These are phyloP conservation scores for Chamaetylas fuelleborni DNA, from an alignment of 2,113 vertebrate species.

Conservation along the genomic window DNA sequence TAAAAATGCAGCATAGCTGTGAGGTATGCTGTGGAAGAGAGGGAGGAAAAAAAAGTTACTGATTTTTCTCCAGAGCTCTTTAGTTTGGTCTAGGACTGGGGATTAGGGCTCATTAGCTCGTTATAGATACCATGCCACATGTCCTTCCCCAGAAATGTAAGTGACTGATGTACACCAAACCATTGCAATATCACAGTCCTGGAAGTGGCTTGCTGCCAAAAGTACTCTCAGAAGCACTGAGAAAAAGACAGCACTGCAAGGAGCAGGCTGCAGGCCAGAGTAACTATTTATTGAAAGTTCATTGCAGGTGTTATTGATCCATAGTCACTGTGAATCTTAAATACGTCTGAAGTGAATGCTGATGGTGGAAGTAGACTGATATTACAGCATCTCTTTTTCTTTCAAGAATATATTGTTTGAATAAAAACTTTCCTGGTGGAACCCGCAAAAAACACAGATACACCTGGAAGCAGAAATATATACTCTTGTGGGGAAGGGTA, in stretches of 20 bases:
- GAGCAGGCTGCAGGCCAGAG: not conserved
- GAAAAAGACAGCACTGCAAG: not conserved
- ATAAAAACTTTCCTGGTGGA: not conserved
- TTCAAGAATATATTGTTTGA: not conserved
- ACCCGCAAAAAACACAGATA: not conserved
- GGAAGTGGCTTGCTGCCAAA: not conserved
- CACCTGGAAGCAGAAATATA: not conserved
- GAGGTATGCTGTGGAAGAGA: not conserved
- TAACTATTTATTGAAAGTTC: not conserved
- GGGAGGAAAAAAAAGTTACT: not conserved
- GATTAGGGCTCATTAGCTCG: not conserved
- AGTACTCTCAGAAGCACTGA: not conserved
- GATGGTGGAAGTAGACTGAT: not conserved
- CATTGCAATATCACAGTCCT: not conserved
- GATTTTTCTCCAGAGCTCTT: not conserved
- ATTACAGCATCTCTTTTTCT: not conserved
- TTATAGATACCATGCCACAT: fast-evolving
- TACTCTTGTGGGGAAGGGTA: not conserved
- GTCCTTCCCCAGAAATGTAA: not conserved
- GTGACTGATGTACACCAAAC: not conserved
- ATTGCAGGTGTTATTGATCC: not conserved
- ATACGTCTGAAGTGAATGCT: not conserved
- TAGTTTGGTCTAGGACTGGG: not conserved
- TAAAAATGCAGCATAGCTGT: not conserved
- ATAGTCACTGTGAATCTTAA: not conserved